Evolutionary conservation across 2,888 invertebrate species (phyloP), one percentile per base, ranked within the genome.

Genomic region (Sycophila texana): DNA sequence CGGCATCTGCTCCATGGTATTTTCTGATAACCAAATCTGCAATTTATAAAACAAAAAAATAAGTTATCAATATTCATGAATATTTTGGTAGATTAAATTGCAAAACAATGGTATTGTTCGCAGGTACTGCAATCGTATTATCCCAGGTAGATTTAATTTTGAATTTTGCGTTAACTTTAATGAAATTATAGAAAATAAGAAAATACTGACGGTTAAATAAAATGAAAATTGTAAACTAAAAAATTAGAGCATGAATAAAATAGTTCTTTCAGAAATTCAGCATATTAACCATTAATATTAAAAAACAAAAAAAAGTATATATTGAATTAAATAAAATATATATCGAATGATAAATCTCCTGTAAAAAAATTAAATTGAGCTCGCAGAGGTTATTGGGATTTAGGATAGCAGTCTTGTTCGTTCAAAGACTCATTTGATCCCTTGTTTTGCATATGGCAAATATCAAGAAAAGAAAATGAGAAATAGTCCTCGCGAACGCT

Each of bases 1-100:
- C 92, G 96, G 96, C 96, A 96, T 96, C 87, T 93, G 92, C 86
- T 95, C 95, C 91, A 92, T 92, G 66, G 93, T 93, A 89, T 93
- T 93, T 85, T 93, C 93, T 85, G 94, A 94, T 88, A 95, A 92
- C 96, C 96, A 96, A 85, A 95, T 93, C 96, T 96, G 93, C 80
- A 91, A 93, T 39, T 47, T 72, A n/a, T 47, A 79, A 82, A 55
- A 80, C 86, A 87, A 67, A 79, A 79, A 80, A 53, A 74, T 74
- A 67, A 72, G 60, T 82, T 77, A 60, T 49, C 61, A 67, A 22
- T 39, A 0, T 60, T 26, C n/a, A 68, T 63, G n/a, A n/a, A 51
- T 51, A 72, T 26, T 75, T 71, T 61, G 20, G 16, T 20, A 30
- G 26, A 57, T 60, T n/a, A 57, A n/a, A 20, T 67, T 47, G 71